Base-by-base conservation (phyloP, 2,888 invertebrate species). In the Sarcophaga subvicina region DNA sequence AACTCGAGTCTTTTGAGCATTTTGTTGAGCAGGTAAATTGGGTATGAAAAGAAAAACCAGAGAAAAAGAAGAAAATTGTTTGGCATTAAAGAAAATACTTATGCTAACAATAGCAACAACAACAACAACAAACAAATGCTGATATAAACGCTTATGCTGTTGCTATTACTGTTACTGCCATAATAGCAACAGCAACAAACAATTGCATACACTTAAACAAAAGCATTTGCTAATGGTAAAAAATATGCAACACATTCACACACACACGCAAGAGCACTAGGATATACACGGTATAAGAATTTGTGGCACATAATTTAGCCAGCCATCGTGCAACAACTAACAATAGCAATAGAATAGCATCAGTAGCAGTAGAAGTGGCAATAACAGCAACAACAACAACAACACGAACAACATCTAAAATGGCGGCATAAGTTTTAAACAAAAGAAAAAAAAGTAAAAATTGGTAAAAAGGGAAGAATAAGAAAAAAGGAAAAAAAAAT, bases 221-320 rank as follows among this genome's bases (percentile, higher is more conserved):
- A 70, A 83, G 66, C 71, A 71, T 64, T 83, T 60, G 22, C 66
- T 60, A 60, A 77, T 77, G 60, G 14, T 71, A 66, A 81, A 62
- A 62, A 27, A 71, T 12, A 25, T 10, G 60, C n/a, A 54, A 22
- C 14, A 62, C 2, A 59, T 22, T 12, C 27, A 25, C 22, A 60
- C 37, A 12, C 49, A 14, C 6, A 4, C 69, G 4, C 37, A 37
- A 8, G 37, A 37, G 37, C 37, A 37, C 37, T 37, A 6, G 6
- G 37, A 37, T 37, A 37, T 37, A 37, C 37, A 10, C 2, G 2
- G 37, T 37, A 37, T 8, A 37, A 37, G 37, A 37, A 37, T 54
- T 71, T 71, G 77, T 66, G 66, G 59, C 66, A 72, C 77, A 83
- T 72, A 83, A 77, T 83, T 77, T 71, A 20, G 37, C 77, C 71